These are phyloP conservation scores for Lasius fuliginosus DNA, from an alignment of 2,888 invertebrate species.

Conservation along the genomic window DNA sequence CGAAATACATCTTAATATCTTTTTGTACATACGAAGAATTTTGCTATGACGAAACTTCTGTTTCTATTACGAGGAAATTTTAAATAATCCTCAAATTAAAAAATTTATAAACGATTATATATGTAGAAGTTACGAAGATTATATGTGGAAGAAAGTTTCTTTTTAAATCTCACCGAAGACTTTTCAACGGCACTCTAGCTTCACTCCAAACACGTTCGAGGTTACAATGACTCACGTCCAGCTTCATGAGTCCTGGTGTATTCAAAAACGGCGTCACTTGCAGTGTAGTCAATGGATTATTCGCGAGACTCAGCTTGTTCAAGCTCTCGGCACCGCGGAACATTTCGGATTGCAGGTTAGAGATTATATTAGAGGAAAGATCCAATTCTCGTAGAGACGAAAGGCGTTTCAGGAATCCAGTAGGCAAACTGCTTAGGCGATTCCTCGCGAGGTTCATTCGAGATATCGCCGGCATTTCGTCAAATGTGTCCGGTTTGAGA, in stretches of 20 bases:
- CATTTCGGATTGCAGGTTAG: constrained; percentile 88
- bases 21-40: neutral
- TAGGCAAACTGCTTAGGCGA: constrained; percentile 77
- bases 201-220: constrained; percentile 90
- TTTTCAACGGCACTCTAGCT: constrained; percentile 80
- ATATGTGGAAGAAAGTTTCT: neutral
- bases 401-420: constrained; percentile 84
- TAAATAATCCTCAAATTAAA: neutral
- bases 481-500: constrained; percentile 89
- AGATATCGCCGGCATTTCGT: constrained; percentile 91
- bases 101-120: neutral
- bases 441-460: constrained; percentile 91
- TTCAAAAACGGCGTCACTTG: constrained; percentile 90
- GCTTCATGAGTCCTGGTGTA: constrained; percentile 88
- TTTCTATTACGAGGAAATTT: neutral
- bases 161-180: constrained; percentile 77
- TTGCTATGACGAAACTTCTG: neutral
- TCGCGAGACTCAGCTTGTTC: constrained; percentile 90
- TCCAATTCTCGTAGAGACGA: constrained; percentile 90
- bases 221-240: constrained; percentile 91
- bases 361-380: constrained; percentile 91
- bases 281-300: constrained; percentile 90
- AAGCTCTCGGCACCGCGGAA: constrained; percentile 91
- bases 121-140: neutral
- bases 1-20: neutral